Conservation (phyloP, 2,888 invertebrate species). For the Synergus itoensis region DNA sequence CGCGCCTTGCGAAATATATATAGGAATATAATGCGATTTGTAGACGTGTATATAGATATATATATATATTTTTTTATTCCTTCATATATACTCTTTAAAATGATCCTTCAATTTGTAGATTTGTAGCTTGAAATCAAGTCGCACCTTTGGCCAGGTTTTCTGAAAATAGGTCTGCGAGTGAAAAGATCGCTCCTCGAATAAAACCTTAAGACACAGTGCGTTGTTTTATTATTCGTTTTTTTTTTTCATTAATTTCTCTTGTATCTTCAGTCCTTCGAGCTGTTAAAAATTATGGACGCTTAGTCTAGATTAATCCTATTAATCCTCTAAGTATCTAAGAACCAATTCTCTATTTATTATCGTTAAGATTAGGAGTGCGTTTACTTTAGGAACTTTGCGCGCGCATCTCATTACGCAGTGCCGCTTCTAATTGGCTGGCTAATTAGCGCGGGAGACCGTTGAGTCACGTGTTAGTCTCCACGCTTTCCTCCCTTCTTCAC, state of each 20-base stretch:
- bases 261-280: slow-evolving; percentile 36
- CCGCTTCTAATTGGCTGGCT: slow-evolving; percentile 76
- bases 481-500: slow-evolving; percentile 46
- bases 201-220: slow-evolving; percentile 64
- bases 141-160: slow-evolving; percentile 6
- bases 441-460: slow-evolving; percentile 75
- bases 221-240: slow-evolving; percentile 55
- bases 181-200: slow-evolving; percentile 12
- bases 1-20: slow-evolving; percentile 6
- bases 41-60: slow-evolving; percentile 51
- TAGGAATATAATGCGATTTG: slow-evolving; percentile 40
- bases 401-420: slow-evolving; percentile 76
- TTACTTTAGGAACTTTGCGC: slow-evolving; percentile 77
- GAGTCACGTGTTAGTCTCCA: slow-evolving; percentile 63
- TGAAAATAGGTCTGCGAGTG: slow-evolving; percentile 21
- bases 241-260: slow-evolving; percentile 17
- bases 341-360: slow-evolving; percentile 12
- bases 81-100: slow-evolving; percentile 45
- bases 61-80: slow-evolving; percentile 44
- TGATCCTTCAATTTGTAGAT: slow-evolving; percentile 47
- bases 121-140: slow-evolving; percentile 7
- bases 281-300: slow-evolving; percentile 33
- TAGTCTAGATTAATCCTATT: not conserved
- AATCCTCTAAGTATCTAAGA: slow-evolving; percentile 12
- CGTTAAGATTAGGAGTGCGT: slow-evolving; percentile 46